Percentiles rank a stretch among this genome's conserved stretches.
Evolutionary conservation across 2,113 vertebrate species (phyloP).

Genomic region (Cyprinus carpio): DNA sequence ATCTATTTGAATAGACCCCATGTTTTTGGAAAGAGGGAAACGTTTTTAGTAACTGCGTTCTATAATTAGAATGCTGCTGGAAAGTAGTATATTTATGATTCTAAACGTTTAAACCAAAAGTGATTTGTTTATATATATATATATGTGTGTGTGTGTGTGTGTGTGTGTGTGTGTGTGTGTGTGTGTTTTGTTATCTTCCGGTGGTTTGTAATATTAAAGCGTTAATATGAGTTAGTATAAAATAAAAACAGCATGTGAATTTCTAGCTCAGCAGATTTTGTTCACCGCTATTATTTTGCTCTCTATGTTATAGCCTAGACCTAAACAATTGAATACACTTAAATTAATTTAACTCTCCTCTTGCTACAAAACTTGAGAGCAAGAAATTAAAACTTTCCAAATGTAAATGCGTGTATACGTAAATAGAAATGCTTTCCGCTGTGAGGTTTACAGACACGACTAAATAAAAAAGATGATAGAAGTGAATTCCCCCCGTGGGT

Average conservation of each 20-base stretch:
- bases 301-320: background rate
- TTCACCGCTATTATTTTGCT: background rate
- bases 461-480: slow-evolving; percentile 45
- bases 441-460: slow-evolving; percentile 51
- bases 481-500: slow-evolving; percentile 77
- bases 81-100: slow-evolving; percentile 31
- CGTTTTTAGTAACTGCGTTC: slow-evolving; percentile 50
- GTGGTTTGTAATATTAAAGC: background rate
- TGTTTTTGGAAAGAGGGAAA: slow-evolving; percentile 81
- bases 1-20: slow-evolving; percentile 68
- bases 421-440: slow-evolving; percentile 59
- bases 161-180: no score
- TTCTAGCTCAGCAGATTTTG: background rate
- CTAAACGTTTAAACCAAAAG: background rate
- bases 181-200: background rate
- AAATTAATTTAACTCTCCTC: background rate
- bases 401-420: slow-evolving; percentile 48
- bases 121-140: no score
- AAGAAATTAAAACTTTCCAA: slow-evolving; percentile 40
- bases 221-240: background rate
- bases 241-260: background rate
- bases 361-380: slow-evolving; percentile 28
- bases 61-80: slow-evolving; percentile 50
- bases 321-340: background rate
- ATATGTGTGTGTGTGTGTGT: no score